Evolutionary conservation across 2,113 vertebrate genomes (phyloP).

Genomic region (Colistium nudipinnis): DNA sequence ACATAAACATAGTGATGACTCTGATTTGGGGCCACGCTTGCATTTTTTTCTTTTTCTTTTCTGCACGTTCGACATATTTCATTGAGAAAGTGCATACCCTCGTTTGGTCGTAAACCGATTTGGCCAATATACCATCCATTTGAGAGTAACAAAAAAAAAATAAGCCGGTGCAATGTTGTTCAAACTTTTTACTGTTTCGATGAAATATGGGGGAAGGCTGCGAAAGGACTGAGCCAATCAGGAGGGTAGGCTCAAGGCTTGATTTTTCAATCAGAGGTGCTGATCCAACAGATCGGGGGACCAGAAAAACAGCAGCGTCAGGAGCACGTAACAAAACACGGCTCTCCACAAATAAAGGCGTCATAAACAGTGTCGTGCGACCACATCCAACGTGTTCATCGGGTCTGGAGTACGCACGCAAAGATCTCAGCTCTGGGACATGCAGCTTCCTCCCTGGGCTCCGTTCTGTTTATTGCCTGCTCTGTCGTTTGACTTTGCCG

Average conservation of each 20-base stretch:
- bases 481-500: not conserved
- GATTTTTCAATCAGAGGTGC: not conserved
- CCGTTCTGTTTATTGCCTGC: not conserved
- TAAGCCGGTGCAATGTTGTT: constrained; percentile 8
- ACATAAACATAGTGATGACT: constrained; percentile 51
- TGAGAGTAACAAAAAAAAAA: not conserved
- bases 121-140: constrained; percentile 21
- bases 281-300: constrained; percentile 5
- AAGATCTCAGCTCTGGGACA: constrained; percentile 2
- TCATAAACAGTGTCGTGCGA: constrained; percentile 24
- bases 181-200: not conserved
- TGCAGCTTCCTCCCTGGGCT: not conserved
- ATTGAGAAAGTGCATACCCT: not conserved
- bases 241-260: not conserved
- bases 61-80: not conserved
- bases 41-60: constrained; percentile 4
- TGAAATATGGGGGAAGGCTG: not conserved
- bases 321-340: constrained; percentile 8
- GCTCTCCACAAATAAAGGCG: constrained; percentile 31
- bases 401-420: constrained; percentile 9
- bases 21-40: constrained; percentile 31
- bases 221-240: not conserved
- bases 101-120: not conserved
- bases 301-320: not conserved
- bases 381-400: not conserved